phyloP scores from a whole-genome alignment of 1,140 invertebrate genomes.

The Drosophila azteca region DNA sequence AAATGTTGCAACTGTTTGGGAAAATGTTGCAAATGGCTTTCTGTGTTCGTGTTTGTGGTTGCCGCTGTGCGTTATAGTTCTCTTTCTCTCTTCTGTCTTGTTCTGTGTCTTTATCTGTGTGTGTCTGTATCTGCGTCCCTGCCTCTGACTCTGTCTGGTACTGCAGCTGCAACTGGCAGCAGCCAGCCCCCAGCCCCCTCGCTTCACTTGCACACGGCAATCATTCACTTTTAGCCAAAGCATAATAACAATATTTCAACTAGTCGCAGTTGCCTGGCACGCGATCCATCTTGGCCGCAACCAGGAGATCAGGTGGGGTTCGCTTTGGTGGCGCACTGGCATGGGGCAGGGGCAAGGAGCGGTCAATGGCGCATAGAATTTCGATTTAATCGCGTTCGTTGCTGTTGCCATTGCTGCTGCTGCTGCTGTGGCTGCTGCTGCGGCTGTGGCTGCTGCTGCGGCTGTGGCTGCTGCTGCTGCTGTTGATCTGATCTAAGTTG shows the following conservation, averaged over 20 bases:
- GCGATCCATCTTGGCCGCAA: conserved; percentile 70
- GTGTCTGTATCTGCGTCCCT: conserved; percentile 10
- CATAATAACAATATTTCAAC: conserved; percentile 82
- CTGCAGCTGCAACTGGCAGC: conserved; percentile 53
- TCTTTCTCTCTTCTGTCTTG: conserved; percentile 19
- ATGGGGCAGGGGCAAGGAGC: conserved; percentile 13
- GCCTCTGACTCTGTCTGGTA: conserved; percentile 9
- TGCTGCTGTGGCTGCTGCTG: conserved; percentile 28
- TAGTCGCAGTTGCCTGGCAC: conserved; percentile 77
- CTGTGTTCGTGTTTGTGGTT: conserved; percentile 24
- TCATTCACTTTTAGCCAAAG: conserved; percentile 80
- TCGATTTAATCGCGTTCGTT: conserved; percentile 76
- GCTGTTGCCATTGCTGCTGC: conserved; percentile 24
- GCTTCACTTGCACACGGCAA: conserved; percentile 50
- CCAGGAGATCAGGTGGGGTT: background rate
- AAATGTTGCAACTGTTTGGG: conserved; percentile 51
- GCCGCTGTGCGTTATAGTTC: conserved; percentile 67
- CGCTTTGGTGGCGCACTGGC: background rate
- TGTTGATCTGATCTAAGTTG: conserved; percentile 78
- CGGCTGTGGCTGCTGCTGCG: conserved; percentile 19
- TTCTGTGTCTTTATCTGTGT: too few species aligned
- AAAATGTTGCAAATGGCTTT: conserved; percentile 43
- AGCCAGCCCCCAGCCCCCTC: background rate
- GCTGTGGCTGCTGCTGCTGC: conserved; percentile 29
- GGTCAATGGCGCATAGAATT: conserved; percentile 72